Evolutionary conservation across 2,113 vertebrate species (phyloP), one percentile per base, ranked within the genome.

Genomic region (Periophthalmodon schlosseri): DNA sequence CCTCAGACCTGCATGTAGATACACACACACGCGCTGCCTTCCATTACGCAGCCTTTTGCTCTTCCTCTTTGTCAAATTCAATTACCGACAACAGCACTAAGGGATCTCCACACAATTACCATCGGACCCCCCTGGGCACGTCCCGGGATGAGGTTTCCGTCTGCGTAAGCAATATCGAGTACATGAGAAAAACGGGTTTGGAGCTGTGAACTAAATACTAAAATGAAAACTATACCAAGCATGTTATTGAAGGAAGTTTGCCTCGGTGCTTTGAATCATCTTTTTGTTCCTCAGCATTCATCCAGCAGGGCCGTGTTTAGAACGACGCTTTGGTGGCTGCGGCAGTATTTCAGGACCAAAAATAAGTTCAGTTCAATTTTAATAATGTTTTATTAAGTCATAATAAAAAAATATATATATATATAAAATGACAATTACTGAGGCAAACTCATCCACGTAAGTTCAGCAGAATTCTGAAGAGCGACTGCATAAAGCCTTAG

Each of bases 41-140:
- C 61, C 49, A 39, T 74, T 49, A 72, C 69, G 71, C 8, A 63
- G 60, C 34, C 60, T 72, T 76, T 81, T 78, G 79, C 78, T 80
- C 78, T 85, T 87, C 77, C 75, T 78, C 81, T 78, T 84, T 78
- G 75, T 86, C 85, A 83, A 83, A 91, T 85, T 84, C 52, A 90
- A 82, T 90, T 84, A 91, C 57, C 34, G 72, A 84, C 46, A 39
- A 83, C 86, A 86, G 85, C 68, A 80, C 73, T 76, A 75, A 86
- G 78, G 72, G 85, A 84, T 86, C 63, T 75, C 66, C 63, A 80
- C 79, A 75, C 16, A 82, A 79, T 86, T 79, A 84, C 76, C 0
- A 54, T 28, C 75, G 14, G 60, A 73, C 67, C 73, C 84, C 74
- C 70, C 15, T 58, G 67, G 7, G 78, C 75, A 69, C 50, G 64